These are phyloP conservation scores for Schizotus pectinicornis DNA, from an alignment of 2,888 invertebrate genomes.

Conservation along the genomic window DNA sequence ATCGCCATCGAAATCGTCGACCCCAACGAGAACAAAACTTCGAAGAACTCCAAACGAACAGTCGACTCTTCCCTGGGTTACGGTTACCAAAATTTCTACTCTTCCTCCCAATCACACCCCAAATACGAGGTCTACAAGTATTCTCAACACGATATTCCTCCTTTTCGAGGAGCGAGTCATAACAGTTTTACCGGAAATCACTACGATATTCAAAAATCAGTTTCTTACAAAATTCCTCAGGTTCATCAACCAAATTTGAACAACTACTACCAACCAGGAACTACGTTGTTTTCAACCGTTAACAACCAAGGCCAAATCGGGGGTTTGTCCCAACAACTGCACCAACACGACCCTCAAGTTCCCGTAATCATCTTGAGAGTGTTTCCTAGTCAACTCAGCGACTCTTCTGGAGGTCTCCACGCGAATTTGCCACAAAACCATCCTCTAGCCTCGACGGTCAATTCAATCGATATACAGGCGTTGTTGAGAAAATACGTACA, in stretches of 20 bases:
- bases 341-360: constrained; percentile 59
- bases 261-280: constrained; percentile 47
- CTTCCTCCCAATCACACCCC: constrained; percentile 58
- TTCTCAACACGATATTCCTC: constrained; percentile 70
- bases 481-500: constrained; percentile 61
- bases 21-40: constrained; percentile 58
- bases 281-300: constrained; percentile 50
- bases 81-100: constrained; percentile 63
- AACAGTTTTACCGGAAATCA: constrained; percentile 21
- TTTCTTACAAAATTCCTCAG: constrained; percentile 45
- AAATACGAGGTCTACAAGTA: constrained; percentile 74
- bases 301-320: constrained; percentile 58
- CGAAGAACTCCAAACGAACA: constrained; percentile 69
- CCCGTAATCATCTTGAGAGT: constrained; percentile 66
- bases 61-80: constrained; percentile 77
- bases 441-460: constrained; percentile 63
- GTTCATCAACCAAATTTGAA: constrained; percentile 8
- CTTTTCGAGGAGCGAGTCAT: constrained; percentile 41
- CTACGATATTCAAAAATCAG: constrained; percentile 43
- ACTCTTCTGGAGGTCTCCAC: constrained; percentile 62
- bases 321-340: constrained; percentile 61
- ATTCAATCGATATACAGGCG: constrained; percentile 64
- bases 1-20: constrained; percentile 69
- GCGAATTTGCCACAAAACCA: constrained; percentile 64
- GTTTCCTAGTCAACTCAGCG: constrained; percentile 64